These are phyloP conservation scores for Anniella stebbinsi DNA, from an alignment of 2,797 vertebrate genomes.

Conservation along the genomic window DNA sequence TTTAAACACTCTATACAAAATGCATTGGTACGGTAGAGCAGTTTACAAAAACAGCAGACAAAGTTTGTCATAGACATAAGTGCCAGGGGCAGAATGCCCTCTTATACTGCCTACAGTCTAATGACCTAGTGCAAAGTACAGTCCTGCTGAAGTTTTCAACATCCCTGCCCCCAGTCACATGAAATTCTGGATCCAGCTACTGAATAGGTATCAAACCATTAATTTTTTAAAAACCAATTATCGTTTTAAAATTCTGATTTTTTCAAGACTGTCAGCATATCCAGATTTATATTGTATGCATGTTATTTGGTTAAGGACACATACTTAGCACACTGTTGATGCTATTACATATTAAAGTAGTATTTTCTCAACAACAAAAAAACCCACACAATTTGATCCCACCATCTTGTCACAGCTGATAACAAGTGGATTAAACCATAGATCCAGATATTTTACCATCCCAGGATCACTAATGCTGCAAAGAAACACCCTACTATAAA, in stretches of 20 bases:
- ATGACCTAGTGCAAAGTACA: conserved; percentile 16
- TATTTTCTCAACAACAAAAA: not conserved
- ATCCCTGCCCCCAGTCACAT: not conserved
- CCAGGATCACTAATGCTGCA: not conserved
- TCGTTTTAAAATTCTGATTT: not conserved
- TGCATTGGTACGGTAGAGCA: conserved; percentile 18
- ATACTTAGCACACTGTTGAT: not conserved
- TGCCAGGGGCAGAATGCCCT: not conserved
- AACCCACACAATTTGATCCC: not conserved
- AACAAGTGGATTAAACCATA: not conserved
- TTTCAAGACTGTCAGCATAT: not conserved
- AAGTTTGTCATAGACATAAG: not conserved
- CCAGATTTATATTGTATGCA: not conserved
- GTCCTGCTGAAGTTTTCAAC: conserved; percentile 1
- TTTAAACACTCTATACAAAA: not conserved
- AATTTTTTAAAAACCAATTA: not conserved
- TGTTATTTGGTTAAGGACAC: too few species aligned
- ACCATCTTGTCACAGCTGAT: not conserved
- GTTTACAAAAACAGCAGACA: not conserved
- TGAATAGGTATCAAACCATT: not conserved
- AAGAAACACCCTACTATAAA: not conserved
- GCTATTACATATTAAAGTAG: not conserved
- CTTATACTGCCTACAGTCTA: not conserved
- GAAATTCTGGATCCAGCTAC: not conserved
- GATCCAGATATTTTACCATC: not conserved